phyloP scores from a whole-genome alignment of 1,140 invertebrate genomes.

The Microplitis demolitor region DNA sequence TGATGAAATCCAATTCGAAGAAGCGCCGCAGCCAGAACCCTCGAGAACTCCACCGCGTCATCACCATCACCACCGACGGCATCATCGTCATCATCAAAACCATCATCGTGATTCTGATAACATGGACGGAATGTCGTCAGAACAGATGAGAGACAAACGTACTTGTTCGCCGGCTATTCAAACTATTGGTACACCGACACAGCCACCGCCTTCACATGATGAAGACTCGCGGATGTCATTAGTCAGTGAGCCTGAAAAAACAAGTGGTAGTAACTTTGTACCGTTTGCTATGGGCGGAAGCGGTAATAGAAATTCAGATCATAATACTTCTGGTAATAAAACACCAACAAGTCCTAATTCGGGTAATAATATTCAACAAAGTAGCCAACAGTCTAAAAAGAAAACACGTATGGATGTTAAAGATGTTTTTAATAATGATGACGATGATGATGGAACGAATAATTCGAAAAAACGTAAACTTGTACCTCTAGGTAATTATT shows the following conservation, averaged over 20 bases:
- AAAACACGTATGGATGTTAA: conserved; percentile 83
- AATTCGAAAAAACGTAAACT: conserved; percentile 80
- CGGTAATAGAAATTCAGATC: conserved; percentile 43
- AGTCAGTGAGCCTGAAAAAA: conserved; percentile 58
- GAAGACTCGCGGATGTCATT: conserved; percentile 59
- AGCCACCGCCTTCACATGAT: conserved; percentile 41
- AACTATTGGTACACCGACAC: conserved; percentile 15
- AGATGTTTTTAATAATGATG: conserved; percentile 90
- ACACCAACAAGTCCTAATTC: conserved; percentile 55
- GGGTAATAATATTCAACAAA: conserved; percentile 40
- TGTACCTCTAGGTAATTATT: conserved; percentile 73
- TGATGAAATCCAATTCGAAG: conserved; percentile 56
- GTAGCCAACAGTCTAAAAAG: conserved; percentile 55
- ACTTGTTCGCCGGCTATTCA: conserved; percentile 26
- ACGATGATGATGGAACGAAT: conserved; percentile 76
- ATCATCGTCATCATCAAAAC: conserved; percentile 60
- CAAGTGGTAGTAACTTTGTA: conserved; percentile 58
- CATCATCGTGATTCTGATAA: conserved; percentile 57
- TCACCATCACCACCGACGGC: conserved; percentile 57
- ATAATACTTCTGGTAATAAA: conserved; percentile 50
- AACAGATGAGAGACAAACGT: conserved; percentile 48
- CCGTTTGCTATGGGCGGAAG: conserved; percentile 58
- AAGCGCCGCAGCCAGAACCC: conserved; percentile 46
- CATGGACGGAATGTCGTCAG: conserved; percentile 42
- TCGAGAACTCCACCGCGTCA: conserved; percentile 54